Conservation (phyloP, 2,888 invertebrate species). For the Eristalis pertinax region DNA sequence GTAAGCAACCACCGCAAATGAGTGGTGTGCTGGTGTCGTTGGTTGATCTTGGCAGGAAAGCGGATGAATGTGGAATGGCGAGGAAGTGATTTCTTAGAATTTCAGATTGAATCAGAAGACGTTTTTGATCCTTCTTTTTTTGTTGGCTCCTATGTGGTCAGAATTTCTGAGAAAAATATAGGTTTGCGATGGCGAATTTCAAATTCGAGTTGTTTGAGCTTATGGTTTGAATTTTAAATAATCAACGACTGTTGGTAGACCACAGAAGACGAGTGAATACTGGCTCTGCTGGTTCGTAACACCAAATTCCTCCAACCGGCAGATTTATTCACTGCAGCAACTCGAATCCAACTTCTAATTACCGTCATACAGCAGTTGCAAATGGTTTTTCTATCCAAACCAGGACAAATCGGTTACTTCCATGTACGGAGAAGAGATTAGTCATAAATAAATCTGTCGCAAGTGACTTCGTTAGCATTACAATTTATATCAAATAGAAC, state of each 20-base stretch:
- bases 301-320: background rate
- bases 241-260: background rate
- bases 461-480: background rate
- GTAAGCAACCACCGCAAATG: constrained; percentile 7
- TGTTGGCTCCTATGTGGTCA: background rate
- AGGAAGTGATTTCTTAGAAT: background rate
- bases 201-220: background rate
- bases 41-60: constrained; percentile 36
- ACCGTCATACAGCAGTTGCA: background rate
- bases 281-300: no score
- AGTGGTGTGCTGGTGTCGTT: background rate
- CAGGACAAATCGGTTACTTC: background rate
- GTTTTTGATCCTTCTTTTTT: background rate
- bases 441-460: background rate
- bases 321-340: background rate
- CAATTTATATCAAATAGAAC: background rate
- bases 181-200: background rate
- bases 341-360: no score
- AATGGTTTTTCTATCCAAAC: background rate
- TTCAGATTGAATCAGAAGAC: background rate
- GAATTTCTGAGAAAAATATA: background rate
- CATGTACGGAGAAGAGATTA: background rate
- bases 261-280: no score
- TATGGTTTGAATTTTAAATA: background rate
- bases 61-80: constrained; percentile 16